Evolutionary conservation across 2,888 invertebrate species (phyloP).

Genomic region (Eupithecia insigniata): DNA sequence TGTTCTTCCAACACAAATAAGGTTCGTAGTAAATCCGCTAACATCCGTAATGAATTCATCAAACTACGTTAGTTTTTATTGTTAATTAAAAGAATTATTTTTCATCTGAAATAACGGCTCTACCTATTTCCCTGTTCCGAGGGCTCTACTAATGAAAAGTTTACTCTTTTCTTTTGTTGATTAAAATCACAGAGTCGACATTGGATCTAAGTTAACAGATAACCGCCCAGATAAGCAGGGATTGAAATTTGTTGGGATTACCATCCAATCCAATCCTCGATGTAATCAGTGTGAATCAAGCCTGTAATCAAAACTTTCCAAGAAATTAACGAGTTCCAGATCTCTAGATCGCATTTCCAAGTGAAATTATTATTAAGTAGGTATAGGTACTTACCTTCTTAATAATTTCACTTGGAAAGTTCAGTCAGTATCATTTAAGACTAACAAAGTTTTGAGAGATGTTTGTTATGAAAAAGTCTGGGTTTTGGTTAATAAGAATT

Average conservation of each 20-base stretch:
- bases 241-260: conserved; percentile 3
- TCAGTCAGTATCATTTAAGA: too few relatives aligned
- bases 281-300: conserved; percentile 16
- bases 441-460: not conserved
- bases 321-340: conserved; percentile 28
- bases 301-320: conserved; percentile 23
- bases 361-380: conserved; percentile 15
- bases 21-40: too few relatives aligned
- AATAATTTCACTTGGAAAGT: too few relatives aligned
- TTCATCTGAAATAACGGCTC: not conserved
- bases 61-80: too few relatives aligned
- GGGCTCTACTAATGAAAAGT: not conserved
- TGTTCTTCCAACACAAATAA: too few relatives aligned
- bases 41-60: too few relatives aligned
- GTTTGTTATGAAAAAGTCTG: not conserved
- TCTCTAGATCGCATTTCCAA: conserved; percentile 12
- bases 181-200: conserved; percentile 8
- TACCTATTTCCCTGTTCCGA: not conserved
- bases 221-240: not conserved
- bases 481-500: too few relatives aligned
- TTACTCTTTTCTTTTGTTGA: not conserved
- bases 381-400: too few relatives aligned
- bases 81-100: not conserved
- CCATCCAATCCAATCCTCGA: conserved; percentile 10
- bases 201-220: conserved; percentile 15